phyloP scores from a whole-genome alignment of 2,888 invertebrate species.

The Archaeoteleia sp. region DNA sequence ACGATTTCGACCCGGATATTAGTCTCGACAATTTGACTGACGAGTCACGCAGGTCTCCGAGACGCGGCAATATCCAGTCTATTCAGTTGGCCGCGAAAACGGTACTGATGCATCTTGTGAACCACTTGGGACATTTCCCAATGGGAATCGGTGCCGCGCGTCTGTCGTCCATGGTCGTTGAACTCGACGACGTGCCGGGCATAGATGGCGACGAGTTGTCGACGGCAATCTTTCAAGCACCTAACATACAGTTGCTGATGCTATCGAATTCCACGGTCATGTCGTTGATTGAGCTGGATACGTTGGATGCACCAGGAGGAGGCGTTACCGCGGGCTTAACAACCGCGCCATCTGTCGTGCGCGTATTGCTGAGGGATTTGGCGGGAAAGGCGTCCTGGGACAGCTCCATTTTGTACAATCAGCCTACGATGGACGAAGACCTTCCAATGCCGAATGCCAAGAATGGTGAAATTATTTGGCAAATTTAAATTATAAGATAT shows the following conservation, averaged over 20 bases:
- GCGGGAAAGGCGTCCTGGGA: slow-evolving; percentile 98
- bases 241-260: slow-evolving; percentile 89
- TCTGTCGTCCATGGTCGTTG: slow-evolving; percentile 91
- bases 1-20: slow-evolving; percentile 84
- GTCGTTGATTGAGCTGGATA: slow-evolving; percentile 92
- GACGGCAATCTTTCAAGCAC: slow-evolving; percentile 87
- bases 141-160: slow-evolving; percentile 92
- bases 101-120: slow-evolving; percentile 90
- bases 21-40: slow-evolving; percentile 81
- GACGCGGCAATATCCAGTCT: slow-evolving; percentile 70
- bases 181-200: slow-evolving; percentile 91
- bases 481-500: no score
- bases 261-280: slow-evolving; percentile 88
- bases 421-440: slow-evolving; percentile 76
- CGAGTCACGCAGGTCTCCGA: slow-evolving; percentile 72
- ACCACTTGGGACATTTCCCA: slow-evolving; percentile 96
- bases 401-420: slow-evolving; percentile 90
- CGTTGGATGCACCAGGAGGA: slow-evolving; percentile 86
- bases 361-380: slow-evolving; percentile 91
- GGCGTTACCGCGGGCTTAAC: slow-evolving; percentile 79
- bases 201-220: slow-evolving; percentile 85
- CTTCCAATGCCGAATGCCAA: slow-evolving; percentile 57
- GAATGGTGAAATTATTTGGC: slow-evolving; percentile 55
- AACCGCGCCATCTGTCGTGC: slow-evolving; percentile 77
- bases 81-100: slow-evolving; percentile 80